These are phyloP conservation scores for Metaphire vulgaris DNA, from an alignment of 1,140 invertebrate genomes.

Conservation along the genomic window DNA sequence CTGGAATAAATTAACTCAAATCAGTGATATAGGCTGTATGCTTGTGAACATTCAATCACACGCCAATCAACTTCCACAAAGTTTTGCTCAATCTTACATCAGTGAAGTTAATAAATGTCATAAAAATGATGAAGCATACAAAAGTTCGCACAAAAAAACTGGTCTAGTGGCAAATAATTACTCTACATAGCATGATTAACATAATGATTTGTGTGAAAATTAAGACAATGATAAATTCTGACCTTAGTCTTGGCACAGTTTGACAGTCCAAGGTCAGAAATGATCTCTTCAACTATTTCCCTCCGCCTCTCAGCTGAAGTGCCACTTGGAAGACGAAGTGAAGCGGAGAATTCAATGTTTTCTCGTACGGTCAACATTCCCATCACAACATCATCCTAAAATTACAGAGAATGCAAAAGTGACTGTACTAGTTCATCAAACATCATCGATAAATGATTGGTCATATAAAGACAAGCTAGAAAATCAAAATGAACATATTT, in stretches of 20 bases:
- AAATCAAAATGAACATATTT: neutral
- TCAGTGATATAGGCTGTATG: no score
- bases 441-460: neutral
- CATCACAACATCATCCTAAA: constrained; percentile 35
- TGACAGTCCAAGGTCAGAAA: constrained; percentile 42
- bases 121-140: no score
- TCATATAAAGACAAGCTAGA: neutral
- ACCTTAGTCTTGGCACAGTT: constrained; percentile 47
- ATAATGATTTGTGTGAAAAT: no score
- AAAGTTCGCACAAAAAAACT: no score
- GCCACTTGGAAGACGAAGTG: constrained; percentile 38
- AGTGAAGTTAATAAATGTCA: no score
- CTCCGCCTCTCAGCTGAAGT: constrained; percentile 35
- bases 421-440: neutral
- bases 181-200: no score
- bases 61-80: no score
- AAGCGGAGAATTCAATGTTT: constrained; percentile 49
- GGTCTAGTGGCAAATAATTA: no score
- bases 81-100: no score
- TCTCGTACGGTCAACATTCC: constrained; percentile 37
- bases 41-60: no score
- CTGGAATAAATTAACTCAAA: no score
- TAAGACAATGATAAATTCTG: no score
- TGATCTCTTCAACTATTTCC: constrained; percentile 40
- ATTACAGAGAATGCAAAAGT: neutral